These are phyloP conservation scores for Antitype chi DNA, from an alignment of 2,888 invertebrate genomes.

Conservation along the genomic window DNA sequence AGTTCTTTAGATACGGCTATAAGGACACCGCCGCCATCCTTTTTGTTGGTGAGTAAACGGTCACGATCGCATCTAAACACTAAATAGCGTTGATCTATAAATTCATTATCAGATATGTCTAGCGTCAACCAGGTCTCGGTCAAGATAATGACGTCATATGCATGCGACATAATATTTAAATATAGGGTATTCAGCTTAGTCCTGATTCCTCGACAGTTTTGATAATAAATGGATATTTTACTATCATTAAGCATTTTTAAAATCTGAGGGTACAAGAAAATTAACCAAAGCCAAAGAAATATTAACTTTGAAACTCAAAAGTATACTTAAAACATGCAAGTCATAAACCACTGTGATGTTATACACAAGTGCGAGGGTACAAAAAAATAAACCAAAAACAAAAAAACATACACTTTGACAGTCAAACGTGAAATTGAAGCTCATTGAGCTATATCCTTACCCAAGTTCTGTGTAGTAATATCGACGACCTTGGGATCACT, in stretches of 20 bases:
- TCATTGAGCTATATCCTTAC: conserved; percentile 77
- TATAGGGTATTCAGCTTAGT: conserved; percentile 16
- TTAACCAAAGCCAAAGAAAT: too few relatives aligned
- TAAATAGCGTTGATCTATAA: conserved; percentile 17
- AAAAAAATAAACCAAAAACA: too few relatives aligned
- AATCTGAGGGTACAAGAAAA: too few relatives aligned
- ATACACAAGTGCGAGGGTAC: too few relatives aligned
- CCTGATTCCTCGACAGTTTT: conserved; percentile 22
- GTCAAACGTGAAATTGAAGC: too few relatives aligned
- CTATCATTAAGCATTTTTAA: too few relatives aligned
- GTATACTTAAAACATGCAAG: too few relatives aligned
- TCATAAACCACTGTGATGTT: too few relatives aligned
- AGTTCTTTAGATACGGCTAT: conserved; percentile 1
- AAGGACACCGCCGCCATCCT: conserved; percentile 3
- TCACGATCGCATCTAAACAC: conserved; percentile 17
- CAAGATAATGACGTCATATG: conserved; percentile 13
- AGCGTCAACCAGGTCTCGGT: conserved; percentile 16
- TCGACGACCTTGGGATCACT: conserved; percentile 97
- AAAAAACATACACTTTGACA: too few relatives aligned
- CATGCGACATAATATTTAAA: conserved; percentile 15
- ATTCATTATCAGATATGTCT: conserved; percentile 11
- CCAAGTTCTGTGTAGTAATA: conserved; percentile 94
- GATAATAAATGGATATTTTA: too few relatives aligned
- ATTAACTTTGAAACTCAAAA: too few relatives aligned
- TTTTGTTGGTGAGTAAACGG: background rate